Evolutionary conservation across 2,797 vertebrate genomes (phyloP), one percentile per base, ranked within the genome.

Genomic region (Chrosomus eos): DNA sequence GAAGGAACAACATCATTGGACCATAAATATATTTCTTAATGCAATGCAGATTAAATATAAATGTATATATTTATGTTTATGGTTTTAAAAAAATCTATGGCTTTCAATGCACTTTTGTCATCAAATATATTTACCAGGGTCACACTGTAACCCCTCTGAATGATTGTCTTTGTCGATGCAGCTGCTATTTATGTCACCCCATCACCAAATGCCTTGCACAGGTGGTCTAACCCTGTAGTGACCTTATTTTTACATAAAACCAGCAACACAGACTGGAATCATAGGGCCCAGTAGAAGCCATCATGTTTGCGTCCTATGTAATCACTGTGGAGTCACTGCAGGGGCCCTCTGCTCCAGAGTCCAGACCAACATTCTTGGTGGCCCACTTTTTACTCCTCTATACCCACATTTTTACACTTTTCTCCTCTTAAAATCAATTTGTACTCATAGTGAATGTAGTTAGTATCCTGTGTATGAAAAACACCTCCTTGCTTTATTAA

Each of bases 111-210:
- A 76, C 45, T 81, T 60, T 62, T 48, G 40, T 74, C 55, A 74
- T 45, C 45, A 45, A 45, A 40, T 45, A 81, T 23, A 18, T 70
- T 40, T 3, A 31, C 16, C 26, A 72, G 9, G 28, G 53, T 33
- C 55, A n/a, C 67, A 64, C 40, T 62, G 1, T 36, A n/a, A 28
- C 19, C 43, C 38, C 38, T 33, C 53, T n/a, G n/a, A 72, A 72
- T 72, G 8, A 73, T 45, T 82, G 40, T 18, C 38, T 45, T 81
- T 45, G 68, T 74, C 19, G 3, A 38, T 67, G 45, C 80, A 82
- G 85, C 73, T 86, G 80, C 67, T 43, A 60, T 48, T 86, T 77
- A 64, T 36, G 8, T 74, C 62, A 55, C 40, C 66, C 51, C 23
- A 38, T 75, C 23, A 68, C n/a, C 62, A 72, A 75, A 81, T 84